phyloP scores from a whole-genome alignment of 2,113 vertebrate genomes.

The Rhizomys pruinosus region DNA sequence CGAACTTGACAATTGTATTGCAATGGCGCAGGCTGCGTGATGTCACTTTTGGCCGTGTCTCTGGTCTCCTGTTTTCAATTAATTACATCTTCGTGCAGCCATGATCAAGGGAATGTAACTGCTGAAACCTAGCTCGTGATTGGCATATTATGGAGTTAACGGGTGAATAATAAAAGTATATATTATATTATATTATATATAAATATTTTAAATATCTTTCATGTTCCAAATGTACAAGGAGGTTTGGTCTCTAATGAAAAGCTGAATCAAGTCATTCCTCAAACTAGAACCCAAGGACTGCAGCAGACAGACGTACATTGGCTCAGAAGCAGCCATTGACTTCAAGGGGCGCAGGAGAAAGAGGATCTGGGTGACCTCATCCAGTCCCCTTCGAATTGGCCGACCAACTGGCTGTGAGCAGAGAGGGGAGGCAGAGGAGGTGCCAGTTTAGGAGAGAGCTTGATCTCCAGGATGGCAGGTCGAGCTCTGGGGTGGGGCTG shows the following conservation, averaged over 20 bases:
- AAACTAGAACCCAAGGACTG: slow-evolving; percentile 47
- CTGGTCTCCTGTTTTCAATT: slow-evolving; percentile 79
- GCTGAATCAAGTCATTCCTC: slow-evolving; percentile 66
- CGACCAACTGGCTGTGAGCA: background rate
- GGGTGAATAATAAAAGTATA: slow-evolving; percentile 92
- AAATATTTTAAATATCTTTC: slow-evolving; percentile 87
- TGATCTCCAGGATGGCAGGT: background rate
- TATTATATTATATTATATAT: slow-evolving; percentile 86
- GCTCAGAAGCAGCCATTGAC: slow-evolving; percentile 7
- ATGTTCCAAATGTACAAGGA: slow-evolving; percentile 83
- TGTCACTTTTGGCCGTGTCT: slow-evolving; percentile 63
- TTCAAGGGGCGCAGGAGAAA: background rate
- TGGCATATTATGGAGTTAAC: slow-evolving; percentile 89
- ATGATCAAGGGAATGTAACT: slow-evolving; percentile 88
- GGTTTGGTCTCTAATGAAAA: slow-evolving; percentile 70
- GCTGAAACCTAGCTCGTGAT: slow-evolving; percentile 87
- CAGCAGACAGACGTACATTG: background rate
- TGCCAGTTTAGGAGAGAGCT: background rate
- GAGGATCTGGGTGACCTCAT: background rate
- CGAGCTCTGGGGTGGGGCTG: background rate
- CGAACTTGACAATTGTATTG: slow-evolving; percentile 59
- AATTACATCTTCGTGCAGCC: slow-evolving; percentile 83
- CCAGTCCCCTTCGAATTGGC: background rate
- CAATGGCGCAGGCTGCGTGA: slow-evolving; percentile 42
- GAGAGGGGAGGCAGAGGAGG: background rate